A percentile compares a stretch with the other conserved stretches of the same genome.
phyloP scores from a whole-genome alignment of 2,797 vertebrate species.

The Leptatherina wallacei region DNA sequence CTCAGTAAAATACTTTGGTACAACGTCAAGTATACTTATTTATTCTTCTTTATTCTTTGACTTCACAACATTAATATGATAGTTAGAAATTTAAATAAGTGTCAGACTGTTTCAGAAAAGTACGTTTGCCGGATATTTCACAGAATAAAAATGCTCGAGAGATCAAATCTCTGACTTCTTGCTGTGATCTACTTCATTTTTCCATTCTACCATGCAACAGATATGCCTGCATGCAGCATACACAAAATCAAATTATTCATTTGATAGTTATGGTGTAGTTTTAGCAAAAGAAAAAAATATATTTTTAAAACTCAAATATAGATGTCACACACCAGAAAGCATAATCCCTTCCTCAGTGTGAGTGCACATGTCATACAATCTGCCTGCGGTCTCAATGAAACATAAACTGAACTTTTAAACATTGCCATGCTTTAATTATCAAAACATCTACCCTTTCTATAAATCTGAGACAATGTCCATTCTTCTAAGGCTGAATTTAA shows the following conservation, averaged over 20 bases:
- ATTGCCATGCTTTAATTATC: conserved; percentile 54
- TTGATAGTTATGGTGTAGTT: too few relatives aligned
- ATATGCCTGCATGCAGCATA: background rate
- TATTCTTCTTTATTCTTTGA: background rate
- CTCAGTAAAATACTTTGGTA: background rate
- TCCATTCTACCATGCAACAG: background rate
- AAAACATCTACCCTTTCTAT: conserved; percentile 67
- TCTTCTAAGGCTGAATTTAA: conserved; percentile 61
- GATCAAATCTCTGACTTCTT: background rate
- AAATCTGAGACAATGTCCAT: conserved; percentile 47
- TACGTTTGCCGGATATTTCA: too few relatives aligned
- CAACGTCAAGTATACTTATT: background rate
- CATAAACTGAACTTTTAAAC: conserved; percentile 27
- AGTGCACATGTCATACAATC: background rate
- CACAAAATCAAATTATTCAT: background rate
- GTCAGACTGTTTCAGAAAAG: too few relatives aligned
- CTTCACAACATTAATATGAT: background rate
- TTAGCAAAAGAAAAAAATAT: too few relatives aligned
- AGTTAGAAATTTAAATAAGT: too few relatives aligned
- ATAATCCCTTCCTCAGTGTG: background rate
- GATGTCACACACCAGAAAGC: background rate
- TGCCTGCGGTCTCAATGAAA: conserved; percentile 8
- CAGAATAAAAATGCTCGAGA: background rate
- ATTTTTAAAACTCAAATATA: background rate
- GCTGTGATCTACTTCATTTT: background rate